Evolutionary conservation across 2,113 vertebrate species (phyloP).

Genomic region (Laticauda laticaudata): DNA sequence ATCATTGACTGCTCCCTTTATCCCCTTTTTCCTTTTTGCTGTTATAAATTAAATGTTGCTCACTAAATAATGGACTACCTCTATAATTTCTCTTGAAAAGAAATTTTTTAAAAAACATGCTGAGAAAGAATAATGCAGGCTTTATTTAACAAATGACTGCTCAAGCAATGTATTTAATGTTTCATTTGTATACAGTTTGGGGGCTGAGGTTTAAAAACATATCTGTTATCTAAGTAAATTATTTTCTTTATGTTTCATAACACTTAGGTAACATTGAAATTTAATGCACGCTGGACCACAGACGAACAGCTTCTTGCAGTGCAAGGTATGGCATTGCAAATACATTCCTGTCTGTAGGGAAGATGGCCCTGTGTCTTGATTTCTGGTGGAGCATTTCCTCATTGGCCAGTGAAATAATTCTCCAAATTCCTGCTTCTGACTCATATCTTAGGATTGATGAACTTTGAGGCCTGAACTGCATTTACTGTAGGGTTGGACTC

Average conservation of each 20-base stretch:
- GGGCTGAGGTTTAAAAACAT: slow-evolving; percentile 21
- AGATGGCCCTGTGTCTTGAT: background rate
- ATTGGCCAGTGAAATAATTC: background rate
- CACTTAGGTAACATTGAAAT: slow-evolving; percentile 86
- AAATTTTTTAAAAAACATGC: background rate
- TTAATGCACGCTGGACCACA: slow-evolving; percentile 95
- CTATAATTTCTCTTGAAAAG: slow-evolving; percentile 18
- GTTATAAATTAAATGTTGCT: background rate
- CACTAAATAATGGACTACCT: background rate
- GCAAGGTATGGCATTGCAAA: slow-evolving; percentile 79
- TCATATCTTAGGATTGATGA: background rate
- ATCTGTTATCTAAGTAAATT: slow-evolving; percentile 15
- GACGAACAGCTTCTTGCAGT: slow-evolving; percentile 97
- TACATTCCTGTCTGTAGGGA: background rate
- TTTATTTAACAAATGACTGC: slow-evolving; percentile 10
- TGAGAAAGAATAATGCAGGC: slow-evolving; percentile 10
- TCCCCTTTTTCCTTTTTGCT: background rate
- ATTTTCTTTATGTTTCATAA: slow-evolving; percentile 16
- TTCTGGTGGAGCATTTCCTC: slow-evolving; percentile 10
- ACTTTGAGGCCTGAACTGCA: background rate
- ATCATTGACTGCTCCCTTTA: background rate
- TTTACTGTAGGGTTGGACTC: background rate
- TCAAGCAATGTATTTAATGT: slow-evolving; percentile 29
- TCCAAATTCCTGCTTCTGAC: background rate
- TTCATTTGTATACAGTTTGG: slow-evolving; percentile 24